Base-by-base conservation (phyloP, 2,888 invertebrate species). In the Plagiodera versicolora region DNA sequence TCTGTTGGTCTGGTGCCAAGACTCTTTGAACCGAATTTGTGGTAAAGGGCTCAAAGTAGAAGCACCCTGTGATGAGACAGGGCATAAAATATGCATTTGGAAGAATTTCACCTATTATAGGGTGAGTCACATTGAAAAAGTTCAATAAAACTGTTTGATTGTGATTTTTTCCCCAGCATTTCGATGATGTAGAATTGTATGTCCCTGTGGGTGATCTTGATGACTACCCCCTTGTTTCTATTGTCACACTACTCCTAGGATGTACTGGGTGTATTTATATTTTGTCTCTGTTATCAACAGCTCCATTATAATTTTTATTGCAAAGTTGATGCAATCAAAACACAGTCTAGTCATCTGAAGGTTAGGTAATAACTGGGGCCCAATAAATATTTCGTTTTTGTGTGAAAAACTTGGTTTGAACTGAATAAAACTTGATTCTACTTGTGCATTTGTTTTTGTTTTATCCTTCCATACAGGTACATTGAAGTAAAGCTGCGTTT, bases 201-300 rank as follows among this genome's bases (percentile, higher is more conserved):
- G 79, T 82, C 4, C 82, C 82, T 2, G 74, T 82, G 44, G 82
- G 82, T 32, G 76, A 81, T 69, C 70, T 81, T 48, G 78, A 81
- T 64, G 79, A 82, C 70, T 80, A 80, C 67, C 79, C 79, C 0
- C 59, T 80, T 28, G 81, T 82, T 3, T 76, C 80, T 3, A 74
- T 81, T 54, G 74, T 79, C 16, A 79, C 81, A 8, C 70, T 81
- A 49, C 65, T 81, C 18, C 71, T 81, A 30, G 81, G 81, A 8
- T 82, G 81, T 74, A 76, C 78, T 56, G 82, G 81, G 2, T 81
- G 81, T 61, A 78, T 82, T 68, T 82, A 81, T 69, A 74, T 81
- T 54, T 72, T 82, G 56, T 80, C 81, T 24, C 65, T 81, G 53
- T 72, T 80, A 58, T 76, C 79, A n/a, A 71, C 67, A 24, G 65